Percentiles rank a stretch among this genome's conserved stretches.
Conservation (phyloP, 2,113 vertebrate genomes). For the Bubalus kerabau region DNA sequence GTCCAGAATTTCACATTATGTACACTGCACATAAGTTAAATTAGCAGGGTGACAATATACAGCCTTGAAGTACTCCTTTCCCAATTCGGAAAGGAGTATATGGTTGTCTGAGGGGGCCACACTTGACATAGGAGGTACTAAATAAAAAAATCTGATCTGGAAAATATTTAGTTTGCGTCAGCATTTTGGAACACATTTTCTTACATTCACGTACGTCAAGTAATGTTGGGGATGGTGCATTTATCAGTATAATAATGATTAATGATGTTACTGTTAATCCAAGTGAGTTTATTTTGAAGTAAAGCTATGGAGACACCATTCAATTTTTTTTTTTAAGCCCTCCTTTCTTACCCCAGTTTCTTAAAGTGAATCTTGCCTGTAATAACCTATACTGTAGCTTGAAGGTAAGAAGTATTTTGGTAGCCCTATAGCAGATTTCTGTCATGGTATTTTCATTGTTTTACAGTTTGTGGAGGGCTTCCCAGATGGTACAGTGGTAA, state of each 20-base stretch:
- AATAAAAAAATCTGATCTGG: neutral
- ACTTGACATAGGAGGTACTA: neutral
- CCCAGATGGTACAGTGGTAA: neutral
- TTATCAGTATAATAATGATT: neutral
- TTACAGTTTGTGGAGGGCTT: neutral
- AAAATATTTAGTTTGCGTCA: neutral
- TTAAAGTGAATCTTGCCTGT: neutral
- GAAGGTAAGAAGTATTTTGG: neutral
- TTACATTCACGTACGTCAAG: neutral
- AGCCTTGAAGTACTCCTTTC: neutral
- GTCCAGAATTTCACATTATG: neutral
- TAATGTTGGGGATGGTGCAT: neutral
- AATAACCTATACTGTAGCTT: neutral
- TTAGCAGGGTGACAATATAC: neutral
- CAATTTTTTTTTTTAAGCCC: neutral
- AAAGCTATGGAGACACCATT: neutral
- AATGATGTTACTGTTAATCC: neutral
- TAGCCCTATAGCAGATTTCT: slow-evolving; percentile 5
- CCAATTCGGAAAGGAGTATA: neutral
- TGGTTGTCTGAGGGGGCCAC: neutral
- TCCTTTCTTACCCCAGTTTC: neutral
- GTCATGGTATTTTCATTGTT: neutral
- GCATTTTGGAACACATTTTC: neutral
- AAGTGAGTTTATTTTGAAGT: neutral
- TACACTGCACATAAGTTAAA: neutral